Base-by-base conservation (phyloP, 2,888 invertebrate genomes). In the Drosophila imparisetae region DNA sequence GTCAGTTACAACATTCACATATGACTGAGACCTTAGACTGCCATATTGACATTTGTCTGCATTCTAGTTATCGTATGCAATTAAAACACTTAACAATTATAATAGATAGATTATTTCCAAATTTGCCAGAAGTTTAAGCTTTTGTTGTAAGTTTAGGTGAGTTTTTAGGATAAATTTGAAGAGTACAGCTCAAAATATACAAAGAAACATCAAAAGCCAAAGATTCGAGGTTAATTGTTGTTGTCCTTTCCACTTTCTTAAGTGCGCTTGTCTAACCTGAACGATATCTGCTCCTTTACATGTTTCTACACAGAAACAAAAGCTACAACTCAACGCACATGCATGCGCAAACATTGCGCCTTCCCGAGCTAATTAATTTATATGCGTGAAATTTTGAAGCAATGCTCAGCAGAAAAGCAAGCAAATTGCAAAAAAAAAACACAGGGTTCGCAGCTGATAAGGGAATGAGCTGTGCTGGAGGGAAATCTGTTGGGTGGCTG, bases 351-450 rank as follows among this genome's bases (percentile, higher is more conserved):
- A 48, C 40, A 36, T 52, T 6, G 21, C 66, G 78, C 71, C 65
- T 30, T 49, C 5, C 4, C 38, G 50, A 53, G 71, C 81, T 86
- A 86, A 86, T 86, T 86, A 83, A 81, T 86, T 86, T 78, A 72
- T 81, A 85, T 80, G 87, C 77, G 80, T 84, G 71, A 86, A 86
- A 88, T 87, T 85, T 85, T 80, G 80, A 79, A 68, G 79, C 84
- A 85, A 75, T 86, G 72, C 83, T 80, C 52, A 65, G 80, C 65
- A 70, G 54, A 54, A 66, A 65, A 72, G 66, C 75, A 69, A 45
- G 68, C 60, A 66, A 80, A 80, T 69, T 54, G 60, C 66, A 38
- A 29, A 61, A 72, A 24, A 7, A 13, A 72, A 24, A 15, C n/a
- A 7, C 2, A 64, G 67, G 74, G 75, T 68, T 68, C 32, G 32